phyloP scores from a whole-genome alignment of 2,888 invertebrate species.

The Maniola hyperantus region DNA sequence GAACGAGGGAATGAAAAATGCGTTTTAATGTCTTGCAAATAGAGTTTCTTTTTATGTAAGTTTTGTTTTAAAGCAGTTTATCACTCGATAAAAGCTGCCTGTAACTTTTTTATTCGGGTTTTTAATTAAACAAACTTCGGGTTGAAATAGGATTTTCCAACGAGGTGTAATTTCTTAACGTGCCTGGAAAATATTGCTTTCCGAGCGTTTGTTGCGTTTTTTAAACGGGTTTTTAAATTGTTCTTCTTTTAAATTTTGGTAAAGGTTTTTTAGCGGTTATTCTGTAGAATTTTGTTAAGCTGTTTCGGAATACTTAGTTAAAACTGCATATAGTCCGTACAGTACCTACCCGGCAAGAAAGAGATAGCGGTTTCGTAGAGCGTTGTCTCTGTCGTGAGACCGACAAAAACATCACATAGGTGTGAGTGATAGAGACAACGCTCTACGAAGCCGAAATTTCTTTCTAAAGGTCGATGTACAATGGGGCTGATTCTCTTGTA shows the following conservation, averaged over 20 bases:
- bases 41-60: slow-evolving; percentile 49
- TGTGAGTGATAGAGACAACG: too few relatives aligned
- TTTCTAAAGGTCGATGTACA: too few relatives aligned
- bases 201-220: slow-evolving; percentile 27
- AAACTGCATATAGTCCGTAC: too few relatives aligned
- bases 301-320: too few relatives aligned
- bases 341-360: too few relatives aligned
- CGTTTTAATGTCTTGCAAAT: slow-evolving; percentile 40
- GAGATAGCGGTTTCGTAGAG: too few relatives aligned
- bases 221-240: slow-evolving; percentile 13
- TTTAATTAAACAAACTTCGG: slow-evolving; percentile 76
- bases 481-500: too few relatives aligned
- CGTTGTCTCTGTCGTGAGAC: too few relatives aligned
- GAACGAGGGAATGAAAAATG: slow-evolving; percentile 40
- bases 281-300: too few relatives aligned
- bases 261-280: not conserved
- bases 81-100: slow-evolving; percentile 74
- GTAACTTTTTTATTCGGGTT: slow-evolving; percentile 76
- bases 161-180: slow-evolving; percentile 54
- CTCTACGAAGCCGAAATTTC: too few relatives aligned
- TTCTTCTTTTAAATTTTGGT: slow-evolving; percentile 20
- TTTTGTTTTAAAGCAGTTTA: slow-evolving; percentile 59
- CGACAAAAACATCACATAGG: too few relatives aligned
- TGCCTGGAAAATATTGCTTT: slow-evolving; percentile 50
- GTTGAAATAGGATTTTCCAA: slow-evolving; percentile 61